Evolutionary conservation across 2,797 vertebrate genomes (phyloP), one percentile per base, ranked within the genome.

Genomic region (Crenichthys baileyi): DNA sequence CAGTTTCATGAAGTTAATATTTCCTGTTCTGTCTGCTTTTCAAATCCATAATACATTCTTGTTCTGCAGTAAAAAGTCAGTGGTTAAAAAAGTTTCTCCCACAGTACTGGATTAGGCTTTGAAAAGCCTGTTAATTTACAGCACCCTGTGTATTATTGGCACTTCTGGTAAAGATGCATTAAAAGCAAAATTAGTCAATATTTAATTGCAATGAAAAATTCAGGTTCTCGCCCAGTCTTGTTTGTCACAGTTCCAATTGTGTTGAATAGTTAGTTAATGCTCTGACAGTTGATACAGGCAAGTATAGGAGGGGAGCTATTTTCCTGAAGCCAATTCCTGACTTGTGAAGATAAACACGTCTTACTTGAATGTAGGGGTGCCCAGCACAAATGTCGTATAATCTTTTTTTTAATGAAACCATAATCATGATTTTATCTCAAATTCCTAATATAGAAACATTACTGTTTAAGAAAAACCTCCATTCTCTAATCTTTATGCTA

Each of bases 41-140:
- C 12, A 68, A 68, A 68, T 68, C 36, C 13, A 68, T 68, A 68
- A n/a, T 44, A 24, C 22, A 68, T 68, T 68, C 20, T 68, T n/a
- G 65, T 68, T 68, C 39, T 68, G 22, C 20, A 15, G 39, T 22
- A 68, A 68, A 68, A 39, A 41, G 20, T 5, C 3, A 63, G 63
- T 39, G 31, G 36, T 65, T 39, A 22, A 65, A 39, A 61, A 29
- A 31, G 20, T 44, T 68, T 68, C 9, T 44, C n/a, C 36, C 22
- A 41, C 31, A 67, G 31, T 24, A 44, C 20, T 13, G 22, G 39
- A 22, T 68, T 41, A 68, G 13, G 36, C 15, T 44, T 65, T 63
- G 26, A 8, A n/a, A 63, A 63, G 60, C 29, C 29, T 65, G 31
- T 65, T 39, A 39, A 44, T 12, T 44, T 24, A 24, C 20, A 41